Evolutionary conservation across 2,113 vertebrate genomes (phyloP).

Genomic region (Rhea americana): DNA sequence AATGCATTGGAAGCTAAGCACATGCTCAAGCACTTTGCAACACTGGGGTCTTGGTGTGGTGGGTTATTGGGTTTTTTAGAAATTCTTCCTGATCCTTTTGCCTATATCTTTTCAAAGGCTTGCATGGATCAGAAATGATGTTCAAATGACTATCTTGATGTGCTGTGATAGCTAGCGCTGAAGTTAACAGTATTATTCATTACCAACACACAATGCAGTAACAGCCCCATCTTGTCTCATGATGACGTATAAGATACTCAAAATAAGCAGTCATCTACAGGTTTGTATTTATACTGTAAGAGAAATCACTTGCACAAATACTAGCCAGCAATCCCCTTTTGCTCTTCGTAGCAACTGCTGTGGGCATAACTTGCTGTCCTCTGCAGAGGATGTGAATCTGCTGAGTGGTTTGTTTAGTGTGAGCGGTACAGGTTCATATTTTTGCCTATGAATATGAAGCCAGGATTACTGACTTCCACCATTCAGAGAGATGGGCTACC

Average conservation of each 20-base stretch:
- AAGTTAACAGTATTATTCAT: background rate
- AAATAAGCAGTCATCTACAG: slow-evolving; percentile 49
- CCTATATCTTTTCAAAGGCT: background rate
- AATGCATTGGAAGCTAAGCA: background rate
- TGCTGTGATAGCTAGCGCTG: background rate
- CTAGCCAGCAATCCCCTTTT: background rate
- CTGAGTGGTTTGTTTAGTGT: background rate
- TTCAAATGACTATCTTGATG: background rate
- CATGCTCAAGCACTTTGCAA: background rate
- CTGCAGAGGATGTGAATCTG: background rate
- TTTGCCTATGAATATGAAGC: background rate
- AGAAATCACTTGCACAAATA: slow-evolving; percentile 37
- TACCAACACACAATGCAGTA: background rate
- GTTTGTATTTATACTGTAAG: slow-evolving; percentile 23
- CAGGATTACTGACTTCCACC: background rate
- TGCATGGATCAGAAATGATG: background rate
- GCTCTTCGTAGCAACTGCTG: background rate
- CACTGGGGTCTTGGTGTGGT: background rate
- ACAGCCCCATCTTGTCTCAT: background rate
- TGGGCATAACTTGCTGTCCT: background rate
- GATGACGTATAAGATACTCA: slow-evolving; percentile 34
- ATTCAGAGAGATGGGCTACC: background rate
- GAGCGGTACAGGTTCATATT: background rate
- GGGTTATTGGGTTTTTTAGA: background rate
- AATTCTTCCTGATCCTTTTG: background rate